These are phyloP conservation scores for Sinosuthora webbiana DNA, from an alignment of 2,113 vertebrate genomes.

Conservation along the genomic window DNA sequence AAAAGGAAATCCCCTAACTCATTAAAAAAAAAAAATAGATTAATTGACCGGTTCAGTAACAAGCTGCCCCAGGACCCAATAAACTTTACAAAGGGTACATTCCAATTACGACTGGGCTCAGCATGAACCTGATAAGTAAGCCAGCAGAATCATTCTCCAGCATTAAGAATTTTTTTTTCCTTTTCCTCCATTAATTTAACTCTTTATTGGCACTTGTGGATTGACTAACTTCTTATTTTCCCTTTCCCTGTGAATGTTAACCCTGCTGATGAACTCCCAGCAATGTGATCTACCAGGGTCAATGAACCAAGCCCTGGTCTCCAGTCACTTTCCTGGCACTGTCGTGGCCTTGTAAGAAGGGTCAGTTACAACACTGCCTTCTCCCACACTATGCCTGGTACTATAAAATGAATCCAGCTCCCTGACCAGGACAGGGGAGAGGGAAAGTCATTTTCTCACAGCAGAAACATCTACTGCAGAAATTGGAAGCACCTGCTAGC, in stretches of 20 bases:
- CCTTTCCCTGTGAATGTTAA: not conserved
- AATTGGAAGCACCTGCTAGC: not conserved
- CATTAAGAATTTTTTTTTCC: conserved; percentile 13
- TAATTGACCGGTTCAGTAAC: conserved; percentile 82
- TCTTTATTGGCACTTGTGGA: not conserved
- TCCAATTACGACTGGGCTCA: conserved; percentile 75
- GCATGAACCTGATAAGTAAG: conserved; percentile 63
- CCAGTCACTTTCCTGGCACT: not conserved
- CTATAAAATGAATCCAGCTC: not conserved
- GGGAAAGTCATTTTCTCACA: not conserved
- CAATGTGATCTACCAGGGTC: not conserved
- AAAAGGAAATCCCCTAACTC: conserved; percentile 83
- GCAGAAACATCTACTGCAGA: not conserved
- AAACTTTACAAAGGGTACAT: conserved; percentile 79
- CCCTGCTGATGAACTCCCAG: not conserved
- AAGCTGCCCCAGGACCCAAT: conserved; percentile 81
- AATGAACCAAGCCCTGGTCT: not conserved
- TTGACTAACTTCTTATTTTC: not conserved
- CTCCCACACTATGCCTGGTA: not conserved
- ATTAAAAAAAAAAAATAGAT: conserved; percentile 81
- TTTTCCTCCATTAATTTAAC: not conserved
- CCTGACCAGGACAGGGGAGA: not conserved
- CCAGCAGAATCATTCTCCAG: conserved; percentile 45
- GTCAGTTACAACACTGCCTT: not conserved
- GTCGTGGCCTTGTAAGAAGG: not conserved